Evolutionary conservation across 2,888 invertebrate genomes (phyloP), one percentile per base, ranked within the genome.

Genomic region (Nasonovia ribisnigri): DNA sequence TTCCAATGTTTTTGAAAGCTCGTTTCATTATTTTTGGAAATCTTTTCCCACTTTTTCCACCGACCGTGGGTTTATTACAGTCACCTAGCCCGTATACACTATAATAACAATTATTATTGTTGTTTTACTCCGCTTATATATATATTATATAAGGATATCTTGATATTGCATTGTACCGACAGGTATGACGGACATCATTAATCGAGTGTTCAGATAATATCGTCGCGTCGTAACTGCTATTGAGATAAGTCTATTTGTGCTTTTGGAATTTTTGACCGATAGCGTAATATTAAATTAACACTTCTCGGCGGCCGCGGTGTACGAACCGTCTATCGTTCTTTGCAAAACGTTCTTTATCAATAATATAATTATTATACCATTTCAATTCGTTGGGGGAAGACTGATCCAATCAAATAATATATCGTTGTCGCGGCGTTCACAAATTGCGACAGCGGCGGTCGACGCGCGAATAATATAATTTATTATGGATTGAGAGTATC

Each of bases 191-290:
- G 77, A 20, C 20, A 77, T 77, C 16, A 20, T 77, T 77, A 77
- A 77, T 77, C 36, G 77, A 5, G 36, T 36, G 77, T 20, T 77
- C 36, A 20, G 36, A 36, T n/a, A 67, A n/a, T 77, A 77, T 77
- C 36, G 8, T 20, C 36, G 77, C 20, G 20, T 36, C 8, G 20
- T 36, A 36, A 36, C 36, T 20, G 77, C 36, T 42, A 36, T 77
- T 36, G 77, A 77, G 77, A 36, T 77, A 77, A 77, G 36, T 86
- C 29, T 46, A 46, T 86, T 91, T 24, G 42, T 84, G 42, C 91
- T 91, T 84, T 91, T 26, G 91, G 91, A 91, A 84, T 91, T 91
- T 84, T 84, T 54, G 54, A 54, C 84, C 54, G 36, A 84, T 42
- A 29, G 36, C 77, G 77, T 77, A 77, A 77, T 77, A 77, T 67